Evolutionary conservation across 2,113 vertebrate genomes (phyloP), one percentile per base, ranked within the genome.

Genomic region (Tenrec ecaudatus): DNA sequence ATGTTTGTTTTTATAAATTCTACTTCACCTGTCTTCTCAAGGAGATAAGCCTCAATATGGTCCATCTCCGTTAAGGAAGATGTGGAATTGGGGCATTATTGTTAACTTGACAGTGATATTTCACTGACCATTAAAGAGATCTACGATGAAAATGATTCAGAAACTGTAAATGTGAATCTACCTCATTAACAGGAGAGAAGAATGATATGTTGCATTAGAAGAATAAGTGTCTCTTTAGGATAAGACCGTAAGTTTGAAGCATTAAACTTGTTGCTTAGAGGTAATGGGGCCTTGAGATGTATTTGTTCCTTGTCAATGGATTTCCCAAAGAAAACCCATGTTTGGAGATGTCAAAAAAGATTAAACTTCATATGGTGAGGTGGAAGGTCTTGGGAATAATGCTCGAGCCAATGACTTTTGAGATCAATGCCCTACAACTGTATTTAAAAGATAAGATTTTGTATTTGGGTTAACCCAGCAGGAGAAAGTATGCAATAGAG

Each of bases 1-100:
- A 88, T 88, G 91, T 95, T 81, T 71, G 33, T 90, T 89, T 89
- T 76, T 89, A 91, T 76, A 76, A 91, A 86, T 96, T 91, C 77
- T 84, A 86, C 36, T 29, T 78, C 36, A 53, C 77, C 75, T 94
- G 43, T 91, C 75, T 95, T 95, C 69, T 88, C 38, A 82, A n/a
- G 40, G 31, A 88, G 71, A 57, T 93, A 68, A 33, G 43, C 73
- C 92, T 95, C 87, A 89, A 80, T 38, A 69, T 60, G 43, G 25
- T 6, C 82, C 64, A 85, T 36, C 87, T 78, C 68, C 79, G 62
- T n/a, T 31, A 75, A 91, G 93, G 85, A 25, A 91, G 17, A 80
- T 94, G 85, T 53, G 12, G 47, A 53, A 53, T 53, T 53, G 47
- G 9, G 92, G 69, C 47, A 84, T 95, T 87, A 82, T 91, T 85